A percentile compares a stretch with the other conserved stretches of the same genome.
Evolutionary conservation across 1,140 invertebrate species (phyloP).

Genomic region (Heliconius nattereri): DNA sequence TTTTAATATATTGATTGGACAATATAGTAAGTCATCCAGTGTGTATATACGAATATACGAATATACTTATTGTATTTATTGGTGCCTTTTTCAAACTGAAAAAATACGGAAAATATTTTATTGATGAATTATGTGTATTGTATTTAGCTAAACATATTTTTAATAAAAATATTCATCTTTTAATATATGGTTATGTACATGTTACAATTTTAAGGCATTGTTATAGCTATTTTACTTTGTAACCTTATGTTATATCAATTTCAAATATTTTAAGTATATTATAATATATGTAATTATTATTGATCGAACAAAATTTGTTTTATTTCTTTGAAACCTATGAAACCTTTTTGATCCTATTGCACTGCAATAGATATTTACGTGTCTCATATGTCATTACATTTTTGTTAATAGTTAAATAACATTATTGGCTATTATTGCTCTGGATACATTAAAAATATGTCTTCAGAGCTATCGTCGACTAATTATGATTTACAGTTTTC

Average conservation of each 20-base stretch:
- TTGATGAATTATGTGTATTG: not conserved
- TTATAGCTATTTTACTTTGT: not conserved
- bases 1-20: no score
- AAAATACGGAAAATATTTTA: not conserved
- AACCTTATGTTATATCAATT: not conserved
- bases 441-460: conserved; percentile 44
- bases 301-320: not conserved
- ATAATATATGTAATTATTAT: conserved; percentile 4
- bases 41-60: no score
- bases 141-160: not conserved
- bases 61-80: not conserved
- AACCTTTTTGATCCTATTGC: not conserved
- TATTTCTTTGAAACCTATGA: not conserved
- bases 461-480: conserved; percentile 52
- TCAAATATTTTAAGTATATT: not conserved
- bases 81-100: not conserved
- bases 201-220: not conserved
- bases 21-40: not conserved
- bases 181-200: not conserved
- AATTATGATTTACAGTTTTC: conserved; percentile 53
- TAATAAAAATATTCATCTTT: conserved; percentile 10
- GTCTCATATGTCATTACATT: not conserved
- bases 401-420: not conserved
- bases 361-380: not conserved
- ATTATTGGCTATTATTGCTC: not conserved